A percentile compares a stretch with the other conserved stretches of the same genome.
phyloP scores from a whole-genome alignment of 92 coral and sea anemone species.

The Nematostella vectensis region DNA sequence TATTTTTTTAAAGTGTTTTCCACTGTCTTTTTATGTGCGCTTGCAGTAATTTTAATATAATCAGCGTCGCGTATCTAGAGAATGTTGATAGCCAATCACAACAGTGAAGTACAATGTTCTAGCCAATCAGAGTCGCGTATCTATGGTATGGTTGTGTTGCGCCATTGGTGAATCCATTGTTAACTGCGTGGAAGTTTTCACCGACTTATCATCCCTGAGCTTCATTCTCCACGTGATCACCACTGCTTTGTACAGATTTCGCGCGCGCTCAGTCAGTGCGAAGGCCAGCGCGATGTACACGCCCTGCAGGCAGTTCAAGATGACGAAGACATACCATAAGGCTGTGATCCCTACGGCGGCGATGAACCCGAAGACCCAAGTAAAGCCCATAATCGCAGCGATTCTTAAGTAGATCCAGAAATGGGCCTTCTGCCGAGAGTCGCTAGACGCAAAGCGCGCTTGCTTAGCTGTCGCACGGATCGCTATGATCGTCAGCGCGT shows the following conservation, averaged over 20 bases:
- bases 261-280: conserved; percentile 17
- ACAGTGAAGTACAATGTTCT: too few species aligned
- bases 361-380: conserved; percentile 33
- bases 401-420: conserved; percentile 38
- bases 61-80: too few species aligned
- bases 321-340: conserved; percentile 26
- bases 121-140: too few species aligned
- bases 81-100: too few species aligned
- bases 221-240: too few species aligned
- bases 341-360: conserved; percentile 10
- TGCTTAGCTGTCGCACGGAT: conserved; percentile 31
- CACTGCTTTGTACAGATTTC: conserved; percentile 21
- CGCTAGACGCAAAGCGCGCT: conserved; percentile 19
- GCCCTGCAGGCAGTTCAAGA: conserved; percentile 34
- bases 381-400: conserved; percentile 42
- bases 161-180: too few species aligned
- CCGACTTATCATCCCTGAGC: too few species aligned
- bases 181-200: too few species aligned
- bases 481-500: conserved; percentile 31
- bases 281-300: conserved; percentile 44
- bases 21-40: too few species aligned
- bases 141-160: too few species aligned
- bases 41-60: too few species aligned
- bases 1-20: too few species aligned
- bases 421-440: conserved; percentile 4